Base-by-base conservation (phyloP, 2,797 vertebrate genomes). In the Enteromius treurensis region DNA sequence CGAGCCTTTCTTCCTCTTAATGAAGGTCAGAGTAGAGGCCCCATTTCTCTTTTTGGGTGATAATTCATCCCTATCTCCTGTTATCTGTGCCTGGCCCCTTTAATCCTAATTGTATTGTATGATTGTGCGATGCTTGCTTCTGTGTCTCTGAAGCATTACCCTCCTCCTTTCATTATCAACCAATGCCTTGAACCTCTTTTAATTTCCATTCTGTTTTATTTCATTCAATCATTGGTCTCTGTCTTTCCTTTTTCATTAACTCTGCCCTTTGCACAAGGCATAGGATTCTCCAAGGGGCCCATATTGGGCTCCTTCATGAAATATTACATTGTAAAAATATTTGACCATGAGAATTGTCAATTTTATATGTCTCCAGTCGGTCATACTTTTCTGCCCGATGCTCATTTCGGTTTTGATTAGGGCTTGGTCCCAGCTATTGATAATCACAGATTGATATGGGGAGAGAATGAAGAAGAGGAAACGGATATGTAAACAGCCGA, bases 61-160 rank as follows among this genome's bases (percentile, higher is more conserved):
- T 95, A 94, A 94, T 94, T 95, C 94, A 95, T 94, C 94, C 91
- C 91, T 95, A 95, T 95, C 94, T 94, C 45, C 92, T 90, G 92
- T 94, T 95, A 96, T 96, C 95, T 92, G 90, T 84, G 88, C 88
- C 90, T 91, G 92, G 93, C 90, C 93, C 92, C 93, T 94, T 94
- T 95, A 96, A 96, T 96, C 95, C 95, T 95, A 96, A 96, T 96
- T 96, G 94, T 95, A 94, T 94, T 94, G 93, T 94, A 94, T 93
- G 94, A 94, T 95, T 94, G 94, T 94, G 93, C 85, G 90, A 93
- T 92, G 93, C 92, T 90, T 91, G 92, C 93, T 90, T 90, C 62
- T 71, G 90, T 88, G 91, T 94, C 93, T 94, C 94, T 94, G 92
- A 94, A 94, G 93, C 90, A 90, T 90, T 91, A 93, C 90, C 94